Percentiles rank a stretch among this genome's conserved stretches.
Evolutionary conservation across 2,113 vertebrate species (phyloP).

Genomic region (Vicugna pacos): DNA sequence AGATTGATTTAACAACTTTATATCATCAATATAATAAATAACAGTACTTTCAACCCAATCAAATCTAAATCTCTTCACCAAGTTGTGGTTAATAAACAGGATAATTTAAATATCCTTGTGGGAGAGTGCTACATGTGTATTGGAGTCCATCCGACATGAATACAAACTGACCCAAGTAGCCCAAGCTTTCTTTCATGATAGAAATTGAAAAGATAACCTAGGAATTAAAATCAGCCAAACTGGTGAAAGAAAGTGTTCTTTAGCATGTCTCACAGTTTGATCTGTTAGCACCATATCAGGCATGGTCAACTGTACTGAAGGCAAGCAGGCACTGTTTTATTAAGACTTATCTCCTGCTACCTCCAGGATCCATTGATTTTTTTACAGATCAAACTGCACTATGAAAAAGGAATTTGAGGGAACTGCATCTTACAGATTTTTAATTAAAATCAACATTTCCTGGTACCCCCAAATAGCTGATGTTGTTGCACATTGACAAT

Average conservation of each 20-base stretch:
- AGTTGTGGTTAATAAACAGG: neutral
- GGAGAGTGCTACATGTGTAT: neutral
- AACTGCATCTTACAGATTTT: neutral
- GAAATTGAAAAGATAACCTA: neutral
- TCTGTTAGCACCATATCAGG: neutral
- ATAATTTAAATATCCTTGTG: neutral
- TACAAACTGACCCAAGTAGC: neutral
- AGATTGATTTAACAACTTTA: neutral
- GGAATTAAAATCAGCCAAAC: neutral
- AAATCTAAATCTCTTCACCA: neutral
- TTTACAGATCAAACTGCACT: neutral
- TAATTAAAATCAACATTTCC: conserved; percentile 6
- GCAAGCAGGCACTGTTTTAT: neutral
- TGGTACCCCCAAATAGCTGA: neutral
- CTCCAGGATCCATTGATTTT: neutral
- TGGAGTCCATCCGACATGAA: neutral
- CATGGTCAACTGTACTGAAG: neutral
- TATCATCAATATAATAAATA: neutral
- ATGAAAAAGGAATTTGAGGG: neutral
- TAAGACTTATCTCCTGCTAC: neutral
- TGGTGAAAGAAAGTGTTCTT: neutral
- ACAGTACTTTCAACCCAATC: neutral
- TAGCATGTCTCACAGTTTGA: neutral
- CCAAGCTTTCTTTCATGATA: neutral
- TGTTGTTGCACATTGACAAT: neutral